Evolutionary conservation across 2,113 vertebrate genomes (phyloP), one percentile per base, ranked within the genome.

Genomic region (Hippocampus guttulatus): DNA sequence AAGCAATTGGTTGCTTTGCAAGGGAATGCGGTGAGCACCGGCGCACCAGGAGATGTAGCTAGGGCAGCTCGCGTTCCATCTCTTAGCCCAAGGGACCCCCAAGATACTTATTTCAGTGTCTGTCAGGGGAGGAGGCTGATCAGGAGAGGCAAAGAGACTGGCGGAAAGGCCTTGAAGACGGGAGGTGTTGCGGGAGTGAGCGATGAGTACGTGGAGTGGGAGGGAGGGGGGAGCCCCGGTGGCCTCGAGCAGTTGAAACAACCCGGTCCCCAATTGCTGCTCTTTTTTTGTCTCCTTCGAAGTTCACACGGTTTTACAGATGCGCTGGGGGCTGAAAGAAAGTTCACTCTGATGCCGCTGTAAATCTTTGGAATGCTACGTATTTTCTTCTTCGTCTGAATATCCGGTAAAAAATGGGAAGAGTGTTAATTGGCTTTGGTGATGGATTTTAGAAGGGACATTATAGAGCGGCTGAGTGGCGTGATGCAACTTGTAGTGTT

Each of bases 1-100:
- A 75, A 87, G 92, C 91, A 94, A 95, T 94, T 94, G 94, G 94
- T 94, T 94, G 93, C 92, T 93, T 95, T 95, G 94, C 94, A 92
- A 93, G 95, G 95, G 95, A 94, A 93, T 90, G 93, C 12, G 12
- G 92, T 92, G 93, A 95, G 93, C 52, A 91, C 85, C 66, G 92
- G 93, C 93, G 92, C 95, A 94, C 93, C 93, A 94, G 93, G 91
- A 94, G 93, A 92, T 91, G 93, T 90, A 85, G 84, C 83, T 70
- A 55, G 80, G 74, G 78, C 76, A 75, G 82, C 68, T 75, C 71
- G 72, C 73, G 73, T 86, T 86, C 76, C 81, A 74, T 92, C 92
- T 92, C 92, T 94, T 95, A 61, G 15, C 58, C 25, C 92, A 91
- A 86, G 92, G 92, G 92, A 94, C 95, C 89, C 88, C 27, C 90